Conservation (phyloP, 2,888 invertebrate species). For the Parasteatoda lunata region DNA sequence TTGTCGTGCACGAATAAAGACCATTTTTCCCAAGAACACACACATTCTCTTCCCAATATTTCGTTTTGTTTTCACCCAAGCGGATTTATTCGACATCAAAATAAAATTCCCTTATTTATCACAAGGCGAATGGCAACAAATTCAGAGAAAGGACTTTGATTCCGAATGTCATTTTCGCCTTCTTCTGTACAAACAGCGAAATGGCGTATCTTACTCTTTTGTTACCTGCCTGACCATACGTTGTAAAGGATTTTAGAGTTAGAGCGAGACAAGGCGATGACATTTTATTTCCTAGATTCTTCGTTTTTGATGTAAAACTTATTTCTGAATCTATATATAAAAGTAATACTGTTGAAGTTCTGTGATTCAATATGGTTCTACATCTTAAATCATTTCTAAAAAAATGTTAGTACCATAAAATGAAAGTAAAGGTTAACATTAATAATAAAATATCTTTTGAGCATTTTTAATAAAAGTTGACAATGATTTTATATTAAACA, state of each 20-base stretch:
- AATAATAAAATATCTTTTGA: too few relatives aligned
- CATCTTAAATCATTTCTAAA: too few relatives aligned
- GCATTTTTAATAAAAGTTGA: too few relatives aligned
- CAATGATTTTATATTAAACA: too few relatives aligned
- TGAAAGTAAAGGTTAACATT: neutral
- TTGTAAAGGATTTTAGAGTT: conserved; percentile 10
- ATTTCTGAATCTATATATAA: neutral
- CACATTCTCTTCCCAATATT: conserved; percentile 49
- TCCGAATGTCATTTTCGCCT: conserved; percentile 43
- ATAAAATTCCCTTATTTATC: conserved; percentile 59
- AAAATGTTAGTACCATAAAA: too few relatives aligned
- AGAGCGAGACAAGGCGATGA: conserved; percentile 20
- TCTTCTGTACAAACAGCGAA: conserved; percentile 16
- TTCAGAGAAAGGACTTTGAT: conserved; percentile 35
- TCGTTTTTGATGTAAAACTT: neutral
- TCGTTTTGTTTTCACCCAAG: conserved; percentile 50
- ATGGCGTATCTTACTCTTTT: conserved; percentile 30
- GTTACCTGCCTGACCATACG: conserved; percentile 26
- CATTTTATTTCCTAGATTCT: conserved; percentile 24
- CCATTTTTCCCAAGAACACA: conserved; percentile 43
- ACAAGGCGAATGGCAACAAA: conserved; percentile 51
- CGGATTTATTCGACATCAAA: conserved; percentile 60
- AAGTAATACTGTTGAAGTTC: too few relatives aligned
- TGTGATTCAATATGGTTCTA: too few relatives aligned
- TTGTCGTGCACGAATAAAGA: conserved; percentile 40